Evolutionary conservation across 2,113 vertebrate species (phyloP).

Genomic region (Sphyrna mokarran): DNA sequence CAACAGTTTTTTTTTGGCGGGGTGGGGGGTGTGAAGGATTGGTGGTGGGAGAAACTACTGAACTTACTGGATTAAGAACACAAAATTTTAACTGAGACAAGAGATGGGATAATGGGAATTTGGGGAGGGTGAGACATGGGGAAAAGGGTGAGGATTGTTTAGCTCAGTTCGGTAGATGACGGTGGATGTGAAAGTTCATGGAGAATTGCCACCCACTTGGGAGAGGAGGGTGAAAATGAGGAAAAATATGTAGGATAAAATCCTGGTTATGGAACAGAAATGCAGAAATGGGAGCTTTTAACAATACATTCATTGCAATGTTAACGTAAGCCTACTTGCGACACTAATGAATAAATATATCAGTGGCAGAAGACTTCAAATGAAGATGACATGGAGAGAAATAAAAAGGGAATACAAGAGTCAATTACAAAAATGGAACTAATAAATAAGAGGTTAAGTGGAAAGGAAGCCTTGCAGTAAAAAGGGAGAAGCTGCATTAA

Average conservation of each 20-base stretch:
- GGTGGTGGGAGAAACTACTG: neutral
- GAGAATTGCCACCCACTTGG: no score
- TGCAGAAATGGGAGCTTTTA: neutral
- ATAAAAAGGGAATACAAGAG: neutral
- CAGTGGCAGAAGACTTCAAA: neutral
- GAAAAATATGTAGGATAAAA: neutral
- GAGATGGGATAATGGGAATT: neutral
- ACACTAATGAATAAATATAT: no score
- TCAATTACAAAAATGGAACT: neutral
- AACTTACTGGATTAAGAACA: neutral
- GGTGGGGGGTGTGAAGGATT: neutral
- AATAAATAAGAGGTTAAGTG: neutral
- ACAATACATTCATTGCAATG: no score
- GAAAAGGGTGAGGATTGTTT: neutral
- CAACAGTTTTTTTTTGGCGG: no score
- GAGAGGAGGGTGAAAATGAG: neutral
- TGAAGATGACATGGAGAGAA: neutral
- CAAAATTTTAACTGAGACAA: neutral
- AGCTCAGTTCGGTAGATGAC: no score
- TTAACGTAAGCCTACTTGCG: no score
- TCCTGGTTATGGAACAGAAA: neutral
- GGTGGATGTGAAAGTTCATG: no score
- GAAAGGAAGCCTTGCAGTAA: neutral
- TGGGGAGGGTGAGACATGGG: neutral
- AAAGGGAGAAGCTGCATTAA: neutral